Evolutionary conservation across 2,888 invertebrate genomes (phyloP).

Genomic region (Anthophora plumipes): DNA sequence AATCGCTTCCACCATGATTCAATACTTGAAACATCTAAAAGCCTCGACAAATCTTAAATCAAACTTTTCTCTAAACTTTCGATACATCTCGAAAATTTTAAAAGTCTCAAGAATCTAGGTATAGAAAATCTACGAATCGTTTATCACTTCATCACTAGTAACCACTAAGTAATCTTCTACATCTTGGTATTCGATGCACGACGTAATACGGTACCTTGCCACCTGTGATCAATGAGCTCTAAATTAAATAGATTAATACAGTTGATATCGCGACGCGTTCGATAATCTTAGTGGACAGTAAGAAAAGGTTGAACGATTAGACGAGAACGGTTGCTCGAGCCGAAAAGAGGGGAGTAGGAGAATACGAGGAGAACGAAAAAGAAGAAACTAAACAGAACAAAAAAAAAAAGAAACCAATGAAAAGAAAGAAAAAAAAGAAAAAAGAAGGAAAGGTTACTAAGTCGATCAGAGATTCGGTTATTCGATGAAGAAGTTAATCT

Average conservation of each 20-base stretch:
- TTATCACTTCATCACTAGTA: no score
- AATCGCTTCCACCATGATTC: no score
- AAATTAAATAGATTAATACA: conserved; percentile 68
- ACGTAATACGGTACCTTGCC: conserved; percentile 22
- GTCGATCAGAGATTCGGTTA: conserved; percentile 69
- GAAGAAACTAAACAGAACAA: no score
- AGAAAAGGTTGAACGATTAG: conserved; percentile 47
- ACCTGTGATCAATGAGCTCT: conserved; percentile 62
- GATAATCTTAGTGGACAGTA: conserved; percentile 53
- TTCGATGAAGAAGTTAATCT: conserved; percentile 81
- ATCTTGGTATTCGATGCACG: not conserved
- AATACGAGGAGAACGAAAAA: not conserved
- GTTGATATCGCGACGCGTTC: conserved; percentile 56
- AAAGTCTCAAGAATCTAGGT: no score
- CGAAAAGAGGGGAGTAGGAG: not conserved
- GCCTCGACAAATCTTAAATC: no score
- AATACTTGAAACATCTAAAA: no score
- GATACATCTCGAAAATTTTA: no score
- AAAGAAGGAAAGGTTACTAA: conserved; percentile 55
- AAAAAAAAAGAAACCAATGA: no score
- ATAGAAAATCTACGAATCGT: no score
- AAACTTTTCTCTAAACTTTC: no score
- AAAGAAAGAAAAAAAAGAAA: no score
- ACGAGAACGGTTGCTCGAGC: conserved; percentile 4
- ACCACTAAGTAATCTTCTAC: no score